A percentile compares a stretch with the other conserved stretches of the same genome.
These are phyloP conservation scores for Hemibagrus wyckioides DNA, from an alignment of 2,113 vertebrate genomes.

Conservation along the genomic window DNA sequence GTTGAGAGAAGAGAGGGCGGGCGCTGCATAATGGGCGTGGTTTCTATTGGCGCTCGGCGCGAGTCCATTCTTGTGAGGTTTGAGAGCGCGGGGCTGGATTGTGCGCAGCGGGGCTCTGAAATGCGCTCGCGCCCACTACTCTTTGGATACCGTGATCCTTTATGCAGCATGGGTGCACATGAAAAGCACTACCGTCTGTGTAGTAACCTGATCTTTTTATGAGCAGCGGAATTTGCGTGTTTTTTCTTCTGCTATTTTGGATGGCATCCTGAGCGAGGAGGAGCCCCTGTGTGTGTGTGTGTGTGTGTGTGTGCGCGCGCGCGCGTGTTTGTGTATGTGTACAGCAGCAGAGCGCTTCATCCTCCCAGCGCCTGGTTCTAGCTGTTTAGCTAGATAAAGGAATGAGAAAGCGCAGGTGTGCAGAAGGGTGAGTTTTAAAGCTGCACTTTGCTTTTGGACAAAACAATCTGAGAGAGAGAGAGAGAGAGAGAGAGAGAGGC, in stretches of 20 bases:
- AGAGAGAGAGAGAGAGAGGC: constrained; percentile 14
- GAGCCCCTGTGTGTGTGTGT: constrained; percentile 43
- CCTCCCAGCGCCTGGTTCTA: neutral
- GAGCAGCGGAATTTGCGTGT: constrained; percentile 55
- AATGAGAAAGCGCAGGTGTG: constrained; percentile 56
- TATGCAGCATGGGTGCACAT: constrained; percentile 60
- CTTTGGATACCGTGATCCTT: constrained; percentile 29
- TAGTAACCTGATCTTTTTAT: constrained; percentile 64
- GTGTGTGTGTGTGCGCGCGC: neutral
- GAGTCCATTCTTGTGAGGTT: constrained; percentile 73
- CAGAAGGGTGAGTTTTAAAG: constrained; percentile 38
- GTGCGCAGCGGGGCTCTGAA: constrained; percentile 21
- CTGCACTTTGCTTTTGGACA: neutral
- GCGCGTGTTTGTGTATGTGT: neutral
- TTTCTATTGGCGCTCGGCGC: constrained; percentile 72
- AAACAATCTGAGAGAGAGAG: neutral
- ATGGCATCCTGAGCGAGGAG: constrained; percentile 63
- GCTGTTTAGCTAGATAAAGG: neutral
- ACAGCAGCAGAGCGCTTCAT: constrained; percentile 28
- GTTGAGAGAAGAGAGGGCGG: constrained; percentile 13
- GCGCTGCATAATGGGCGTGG: constrained; percentile 71
- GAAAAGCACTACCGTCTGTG: constrained; percentile 58
- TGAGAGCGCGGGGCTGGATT: constrained; percentile 53
- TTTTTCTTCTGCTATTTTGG: constrained; percentile 54
- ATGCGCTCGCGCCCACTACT: constrained; percentile 44